Percentiles rank a stretch among this genome's conserved stretches.
Evolutionary conservation across 2,888 invertebrate genomes (phyloP).

Genomic region (Punctoribates punctum): DNA sequence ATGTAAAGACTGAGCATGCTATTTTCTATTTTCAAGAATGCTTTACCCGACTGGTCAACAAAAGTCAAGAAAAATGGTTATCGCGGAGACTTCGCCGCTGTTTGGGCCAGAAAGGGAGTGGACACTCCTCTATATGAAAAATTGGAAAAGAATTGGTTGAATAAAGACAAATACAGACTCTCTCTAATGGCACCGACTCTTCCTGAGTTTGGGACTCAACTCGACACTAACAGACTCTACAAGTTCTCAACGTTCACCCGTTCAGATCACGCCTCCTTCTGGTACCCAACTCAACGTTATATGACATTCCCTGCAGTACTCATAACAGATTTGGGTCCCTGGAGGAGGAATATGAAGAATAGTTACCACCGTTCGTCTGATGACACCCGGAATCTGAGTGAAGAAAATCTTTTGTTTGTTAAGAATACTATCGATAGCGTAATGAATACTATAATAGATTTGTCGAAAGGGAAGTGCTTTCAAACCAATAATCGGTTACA

Average conservation of each 20-base stretch:
- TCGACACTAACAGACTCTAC: not conserved
- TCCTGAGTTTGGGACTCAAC: constrained; percentile 17
- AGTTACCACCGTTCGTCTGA: constrained; percentile 36
- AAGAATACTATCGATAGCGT: constrained; percentile 42
- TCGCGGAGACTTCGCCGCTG: constrained; percentile 41
- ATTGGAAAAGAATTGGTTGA: constrained; percentile 37
- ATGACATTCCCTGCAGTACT: constrained; percentile 38
- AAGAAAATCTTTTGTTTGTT: constrained; percentile 40
- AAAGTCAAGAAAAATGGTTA: constrained; percentile 31
- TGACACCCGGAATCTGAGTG: constrained; percentile 35
- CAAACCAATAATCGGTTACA: too few relatives aligned
- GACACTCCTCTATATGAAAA: constrained; percentile 30
- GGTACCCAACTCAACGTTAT: constrained; percentile 39
- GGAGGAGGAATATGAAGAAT: constrained; percentile 34
- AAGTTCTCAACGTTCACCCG: constrained; percentile 41
- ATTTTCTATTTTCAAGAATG: not conserved
- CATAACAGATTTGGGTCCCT: constrained; percentile 43
- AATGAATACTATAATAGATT: constrained; percentile 35
- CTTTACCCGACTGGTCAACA: constrained; percentile 38
- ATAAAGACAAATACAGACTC: constrained; percentile 35
- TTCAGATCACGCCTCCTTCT: constrained; percentile 43
- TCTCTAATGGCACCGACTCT: constrained; percentile 36
- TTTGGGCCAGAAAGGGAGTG: constrained; percentile 37
- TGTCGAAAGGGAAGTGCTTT: constrained; percentile 31
- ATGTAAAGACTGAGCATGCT: not conserved